A percentile compares a stretch with the other conserved stretches of the same genome.
These are phyloP conservation scores for Apodemia duryi DNA, from an alignment of 2,888 invertebrate genomes.

Conservation along the genomic window DNA sequence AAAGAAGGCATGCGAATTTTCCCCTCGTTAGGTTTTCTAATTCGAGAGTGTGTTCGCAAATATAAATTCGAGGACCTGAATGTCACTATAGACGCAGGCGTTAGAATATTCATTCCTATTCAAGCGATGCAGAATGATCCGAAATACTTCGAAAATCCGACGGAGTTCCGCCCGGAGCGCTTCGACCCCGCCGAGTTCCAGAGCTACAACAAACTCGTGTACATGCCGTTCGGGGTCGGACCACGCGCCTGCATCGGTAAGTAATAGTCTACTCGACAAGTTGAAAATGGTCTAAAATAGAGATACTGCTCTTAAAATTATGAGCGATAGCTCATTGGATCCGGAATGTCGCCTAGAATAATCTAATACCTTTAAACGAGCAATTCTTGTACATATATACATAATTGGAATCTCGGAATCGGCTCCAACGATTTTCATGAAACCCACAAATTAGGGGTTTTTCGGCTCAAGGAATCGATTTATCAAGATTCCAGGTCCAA, in stretches of 20 bases:
- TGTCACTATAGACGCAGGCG: slow-evolving; percentile 39
- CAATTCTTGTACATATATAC: too few species aligned
- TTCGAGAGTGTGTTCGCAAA: slow-evolving; percentile 40
- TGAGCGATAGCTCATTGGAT: too few species aligned
- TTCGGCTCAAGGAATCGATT: too few species aligned
- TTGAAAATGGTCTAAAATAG: too few species aligned
- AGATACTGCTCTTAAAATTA: too few species aligned
- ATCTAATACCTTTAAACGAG: too few species aligned
- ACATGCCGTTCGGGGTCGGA: slow-evolving; percentile 57
- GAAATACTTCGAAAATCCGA: slow-evolving; percentile 46
- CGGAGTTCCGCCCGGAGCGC: slow-evolving; percentile 50
- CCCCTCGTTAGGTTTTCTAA: slow-evolving; percentile 51
- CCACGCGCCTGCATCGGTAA: slow-evolving; percentile 57
- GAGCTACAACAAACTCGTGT: slow-evolving; percentile 42
- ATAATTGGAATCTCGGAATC: too few species aligned
- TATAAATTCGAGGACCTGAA: slow-evolving; percentile 27
- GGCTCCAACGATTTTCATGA: too few species aligned
- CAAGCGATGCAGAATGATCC: slow-evolving; percentile 52
- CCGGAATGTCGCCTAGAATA: too few species aligned
- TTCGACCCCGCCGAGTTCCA: slow-evolving; percentile 43
- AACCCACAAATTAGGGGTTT: too few species aligned
- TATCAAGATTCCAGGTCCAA: too few species aligned
- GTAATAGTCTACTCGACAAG: too few species aligned
- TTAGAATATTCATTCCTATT: slow-evolving; percentile 41
- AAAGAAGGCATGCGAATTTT: slow-evolving; percentile 56